Evolutionary conservation across 1,140 invertebrate species (phyloP).

Genomic region (Rhopalosiphum padi): DNA sequence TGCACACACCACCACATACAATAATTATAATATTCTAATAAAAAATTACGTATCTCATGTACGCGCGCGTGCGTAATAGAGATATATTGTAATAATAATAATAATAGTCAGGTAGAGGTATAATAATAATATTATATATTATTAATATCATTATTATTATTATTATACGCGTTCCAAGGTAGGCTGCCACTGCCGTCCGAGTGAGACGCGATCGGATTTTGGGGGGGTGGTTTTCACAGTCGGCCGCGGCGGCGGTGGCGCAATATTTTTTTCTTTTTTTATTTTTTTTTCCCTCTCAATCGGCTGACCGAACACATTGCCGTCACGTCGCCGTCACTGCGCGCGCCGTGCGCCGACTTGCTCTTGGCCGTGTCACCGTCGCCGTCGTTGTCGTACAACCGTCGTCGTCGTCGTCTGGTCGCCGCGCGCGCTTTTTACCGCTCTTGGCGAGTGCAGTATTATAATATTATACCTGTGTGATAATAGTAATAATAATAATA

Average conservation of each 20-base stretch:
- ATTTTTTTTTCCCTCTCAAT: constrained; percentile 26
- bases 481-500: not conserved
- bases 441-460: not conserved
- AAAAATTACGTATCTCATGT: not conserved
- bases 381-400: constrained; percentile 8
- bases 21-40: not conserved
- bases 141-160: not conserved
- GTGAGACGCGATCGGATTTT: constrained; percentile 35
- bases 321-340: constrained; percentile 40
- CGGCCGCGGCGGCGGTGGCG: not conserved
- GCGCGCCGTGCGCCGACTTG: constrained; percentile 31
- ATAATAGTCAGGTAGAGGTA: too few relatives aligned
- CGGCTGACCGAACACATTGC: constrained; percentile 48
- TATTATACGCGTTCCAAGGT: constrained; percentile 26
- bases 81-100: not conserved
- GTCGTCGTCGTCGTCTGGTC: constrained; percentile 21
- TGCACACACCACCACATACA: not conserved
- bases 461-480: not conserved
- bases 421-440: constrained; percentile 11
- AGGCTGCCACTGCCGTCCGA: not conserved
- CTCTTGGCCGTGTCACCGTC: constrained; percentile 27
- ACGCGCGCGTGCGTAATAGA: not conserved
- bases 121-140: too few relatives aligned
- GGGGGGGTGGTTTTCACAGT: constrained; percentile 40
- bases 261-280: constrained; percentile 12